phyloP scores from a whole-genome alignment of 2,797 vertebrate species.

The Xenops minutus region DNA sequence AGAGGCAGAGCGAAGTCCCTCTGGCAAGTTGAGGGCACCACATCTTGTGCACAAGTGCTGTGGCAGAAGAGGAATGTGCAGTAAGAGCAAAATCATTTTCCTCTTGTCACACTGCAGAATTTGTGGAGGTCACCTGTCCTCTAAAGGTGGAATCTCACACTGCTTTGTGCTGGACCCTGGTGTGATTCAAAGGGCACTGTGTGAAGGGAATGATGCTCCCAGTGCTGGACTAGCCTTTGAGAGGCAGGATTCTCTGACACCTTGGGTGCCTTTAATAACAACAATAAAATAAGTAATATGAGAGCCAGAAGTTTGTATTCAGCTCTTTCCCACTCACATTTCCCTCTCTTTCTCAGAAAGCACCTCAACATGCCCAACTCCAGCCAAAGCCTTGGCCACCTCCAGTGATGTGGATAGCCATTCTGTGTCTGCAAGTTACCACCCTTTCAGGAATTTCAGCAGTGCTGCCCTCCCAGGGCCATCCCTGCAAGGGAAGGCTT shows the following conservation, averaged over 20 bases:
- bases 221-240: not conserved
- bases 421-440: not conserved
- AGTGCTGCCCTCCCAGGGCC: not conserved
- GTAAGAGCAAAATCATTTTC: not conserved
- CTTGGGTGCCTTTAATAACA: not conserved
- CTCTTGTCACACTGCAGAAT: not conserved
- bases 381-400: rapidly evolving
- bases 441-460: not conserved
- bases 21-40: not conserved
- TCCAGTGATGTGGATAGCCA: not conserved
- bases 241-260: not conserved
- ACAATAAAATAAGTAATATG: not conserved
- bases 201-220: not conserved
- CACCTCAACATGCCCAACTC: not conserved
- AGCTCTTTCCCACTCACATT: not conserved
- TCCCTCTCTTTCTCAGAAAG: not conserved
- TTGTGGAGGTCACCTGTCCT: not conserved
- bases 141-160: not conserved
- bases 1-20: not conserved
- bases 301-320: not conserved
- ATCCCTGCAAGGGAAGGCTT: not conserved
- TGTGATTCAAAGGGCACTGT: rapidly evolving
- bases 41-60: not conserved
- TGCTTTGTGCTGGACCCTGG: not conserved
- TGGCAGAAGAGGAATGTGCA: rapidly evolving